Evolutionary conservation across 1,140 invertebrate species (phyloP), one percentile per base, ranked within the genome.

Genomic region (Thaumatotibia leucotreta): DNA sequence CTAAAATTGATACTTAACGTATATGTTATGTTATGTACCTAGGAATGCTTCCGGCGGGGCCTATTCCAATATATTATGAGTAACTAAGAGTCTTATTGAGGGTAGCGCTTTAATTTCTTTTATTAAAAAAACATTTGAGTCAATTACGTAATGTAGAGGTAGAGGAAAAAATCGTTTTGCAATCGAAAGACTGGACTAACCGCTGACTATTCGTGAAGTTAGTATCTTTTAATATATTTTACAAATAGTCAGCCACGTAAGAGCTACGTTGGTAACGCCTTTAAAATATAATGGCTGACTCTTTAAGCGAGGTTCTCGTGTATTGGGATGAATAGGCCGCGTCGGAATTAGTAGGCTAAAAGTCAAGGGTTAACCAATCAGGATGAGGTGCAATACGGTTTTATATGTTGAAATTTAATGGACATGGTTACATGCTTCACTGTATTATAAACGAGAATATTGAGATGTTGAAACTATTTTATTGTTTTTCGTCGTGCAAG

Each of bases 341-440:
- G 39, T 20, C 33, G 63, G 61, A 62, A 64, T 31, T 49, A 65
- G 61, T 64, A 52, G 67, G 33, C 63, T 61, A 39, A 27, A 62
- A 68, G 67, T 72, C 54, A 50, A 66, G 72, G 65, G 69, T 76
- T 74, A 67, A 70, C 66, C 73, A 75, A 74, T 79, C 63, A 67
- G 69, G 72, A 76, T 76, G 74, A 74, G 78, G 76, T 80, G 80
- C 80, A 80, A 83, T 82, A 77, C 64, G 65, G 64, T 75, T 58
- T 69, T 54, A 68, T 69, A 64, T 65, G 61, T 71, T 67, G 67
- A 39, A 65, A 67, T 52, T 65, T 52, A 66, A 61, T 58, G 52
- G 24, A 58, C 62, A 64, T 68, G 33, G 64, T 66, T 64, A 27
- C 39, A 65, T 74, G 52, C 31, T 63, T 68, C 70, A 66, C 64